phyloP scores from a whole-genome alignment of 2,113 vertebrate genomes.

The Lampris megalopsis region DNA sequence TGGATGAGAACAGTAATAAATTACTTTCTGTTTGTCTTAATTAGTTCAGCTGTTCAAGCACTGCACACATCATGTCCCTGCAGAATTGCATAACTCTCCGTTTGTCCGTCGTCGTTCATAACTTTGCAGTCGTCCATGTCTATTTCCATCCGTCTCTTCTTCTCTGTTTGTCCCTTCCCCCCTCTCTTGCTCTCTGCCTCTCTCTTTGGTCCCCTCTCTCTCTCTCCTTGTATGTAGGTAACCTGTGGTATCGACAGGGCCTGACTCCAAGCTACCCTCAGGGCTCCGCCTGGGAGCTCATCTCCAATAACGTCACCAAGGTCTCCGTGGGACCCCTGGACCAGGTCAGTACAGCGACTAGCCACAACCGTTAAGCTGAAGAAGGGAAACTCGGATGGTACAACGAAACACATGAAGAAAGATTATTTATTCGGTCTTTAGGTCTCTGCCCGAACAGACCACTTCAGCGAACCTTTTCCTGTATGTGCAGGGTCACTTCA shows the following conservation, averaged over 20 bases:
- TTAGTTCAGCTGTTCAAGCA: background rate
- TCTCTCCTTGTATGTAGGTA: conserved; percentile 75
- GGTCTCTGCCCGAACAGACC: too few species aligned
- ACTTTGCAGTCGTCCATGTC: background rate
- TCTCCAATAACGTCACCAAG: conserved; percentile 92
- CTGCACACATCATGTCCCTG: background rate
- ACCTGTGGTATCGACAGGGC: conserved; percentile 94
- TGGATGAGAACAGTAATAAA: conserved; percentile 92
- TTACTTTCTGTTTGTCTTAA: background rate
- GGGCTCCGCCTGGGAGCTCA: conserved; percentile 92
- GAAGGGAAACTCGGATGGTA: too few species aligned
- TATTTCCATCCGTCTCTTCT: background rate
- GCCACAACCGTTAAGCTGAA: too few species aligned
- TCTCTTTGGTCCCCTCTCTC: background rate
- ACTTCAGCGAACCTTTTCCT: too few species aligned
- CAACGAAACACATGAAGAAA: too few species aligned
- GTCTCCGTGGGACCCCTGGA: conserved; percentile 95
- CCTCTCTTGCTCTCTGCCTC: too few species aligned
- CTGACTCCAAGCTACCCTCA: conserved; percentile 96
- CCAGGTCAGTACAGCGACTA: conserved; percentile 83
- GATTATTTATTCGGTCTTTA: too few species aligned
- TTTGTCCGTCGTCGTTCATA: too few species aligned
- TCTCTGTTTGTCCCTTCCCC: too few species aligned
- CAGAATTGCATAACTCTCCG: background rate
- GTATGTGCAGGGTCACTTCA: too few species aligned